phyloP scores from a whole-genome alignment of 2,113 vertebrate species.

The Regulus satrapa region DNA sequence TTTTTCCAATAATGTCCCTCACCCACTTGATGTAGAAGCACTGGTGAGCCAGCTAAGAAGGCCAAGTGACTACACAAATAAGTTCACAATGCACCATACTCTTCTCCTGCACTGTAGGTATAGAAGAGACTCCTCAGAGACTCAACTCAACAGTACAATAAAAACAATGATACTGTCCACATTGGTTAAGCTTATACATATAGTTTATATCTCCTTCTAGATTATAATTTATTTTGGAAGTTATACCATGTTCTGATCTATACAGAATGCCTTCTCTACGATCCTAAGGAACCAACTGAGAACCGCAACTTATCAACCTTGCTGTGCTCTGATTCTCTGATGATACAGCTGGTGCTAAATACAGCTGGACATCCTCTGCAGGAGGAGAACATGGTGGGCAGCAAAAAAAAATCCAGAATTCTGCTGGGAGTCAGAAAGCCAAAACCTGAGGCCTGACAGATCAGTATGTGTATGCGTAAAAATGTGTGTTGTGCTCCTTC shows the following conservation, averaged over 20 bases:
- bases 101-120: background rate
- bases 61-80: background rate
- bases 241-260: background rate
- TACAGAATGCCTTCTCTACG: background rate
- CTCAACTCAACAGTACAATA: background rate
- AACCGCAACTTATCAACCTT: fast-evolving
- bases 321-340: background rate
- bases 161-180: background rate
- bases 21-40: background rate
- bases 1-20: background rate
- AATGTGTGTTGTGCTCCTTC: background rate
- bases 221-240: background rate
- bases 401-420: background rate
- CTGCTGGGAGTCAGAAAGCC: background rate
- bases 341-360: background rate
- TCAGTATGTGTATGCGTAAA: background rate
- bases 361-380: background rate
- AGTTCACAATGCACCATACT: background rate
- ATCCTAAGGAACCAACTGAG: background rate
- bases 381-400: background rate
- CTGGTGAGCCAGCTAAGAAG: background rate
- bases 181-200: background rate
- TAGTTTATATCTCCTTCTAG: background rate
- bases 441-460: background rate
- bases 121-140: background rate